Conservation (phyloP, 1,140 invertebrate genomes). For the Panulirus ornatus region DNA sequence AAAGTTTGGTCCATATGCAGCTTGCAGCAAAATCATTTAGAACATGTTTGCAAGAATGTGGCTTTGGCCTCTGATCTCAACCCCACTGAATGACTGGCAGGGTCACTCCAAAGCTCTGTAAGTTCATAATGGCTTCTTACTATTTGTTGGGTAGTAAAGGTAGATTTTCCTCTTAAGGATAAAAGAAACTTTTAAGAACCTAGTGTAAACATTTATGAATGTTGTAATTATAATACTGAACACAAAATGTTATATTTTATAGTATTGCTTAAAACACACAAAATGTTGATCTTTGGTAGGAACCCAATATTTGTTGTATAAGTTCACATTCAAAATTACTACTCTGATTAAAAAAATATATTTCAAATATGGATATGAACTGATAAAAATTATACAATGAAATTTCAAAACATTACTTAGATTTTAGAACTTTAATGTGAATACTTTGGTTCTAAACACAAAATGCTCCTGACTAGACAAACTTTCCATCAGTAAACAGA, state of each 20-base stretch:
- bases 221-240: not conserved
- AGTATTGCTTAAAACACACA: not conserved
- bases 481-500: not conserved
- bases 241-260: not conserved
- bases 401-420: not conserved
- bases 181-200: not conserved
- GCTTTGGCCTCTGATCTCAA: no score
- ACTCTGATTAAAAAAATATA: not conserved
- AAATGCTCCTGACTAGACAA: constrained; percentile 16
- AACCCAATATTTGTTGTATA: not conserved
- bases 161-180: no score
- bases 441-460: not conserved
- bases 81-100: no score
- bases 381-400: not conserved
- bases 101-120: no score
- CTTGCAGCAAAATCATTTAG: no score
- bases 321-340: not conserved
- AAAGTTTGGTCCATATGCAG: no score
- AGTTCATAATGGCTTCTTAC: no score
- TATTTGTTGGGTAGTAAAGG: no score
- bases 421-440: not conserved
- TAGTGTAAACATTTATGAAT: not conserved
- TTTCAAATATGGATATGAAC: not conserved
- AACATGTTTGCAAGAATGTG: no score
- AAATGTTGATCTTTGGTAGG: not conserved